Percentiles rank a stretch among this genome's conserved stretches.
phyloP scores from a whole-genome alignment of 2,113 vertebrate genomes.

The Ibidorhyncha struthersii region DNA sequence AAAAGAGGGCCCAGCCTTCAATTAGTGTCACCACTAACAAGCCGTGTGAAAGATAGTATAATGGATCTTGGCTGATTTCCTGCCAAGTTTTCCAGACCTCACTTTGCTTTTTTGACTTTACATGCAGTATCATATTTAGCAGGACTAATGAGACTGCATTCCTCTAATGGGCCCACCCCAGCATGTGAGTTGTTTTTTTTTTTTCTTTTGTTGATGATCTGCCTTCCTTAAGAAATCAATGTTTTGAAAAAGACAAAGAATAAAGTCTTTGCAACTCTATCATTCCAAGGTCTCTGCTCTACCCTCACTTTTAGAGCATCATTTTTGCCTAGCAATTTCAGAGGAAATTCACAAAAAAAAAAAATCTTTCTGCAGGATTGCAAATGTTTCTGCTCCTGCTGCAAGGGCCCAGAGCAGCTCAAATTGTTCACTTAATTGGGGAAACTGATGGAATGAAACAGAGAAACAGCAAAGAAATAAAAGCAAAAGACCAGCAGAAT shows the following conservation, averaged over 20 bases:
- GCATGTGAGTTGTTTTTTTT: not conserved
- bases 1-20: conserved; percentile 10
- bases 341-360: not conserved
- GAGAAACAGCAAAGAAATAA: not conserved
- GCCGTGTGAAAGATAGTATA: conserved; percentile 36
- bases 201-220: not conserved
- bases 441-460: not conserved
- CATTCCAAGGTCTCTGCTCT: not conserved
- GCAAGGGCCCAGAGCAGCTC: not conserved
- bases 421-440: not conserved
- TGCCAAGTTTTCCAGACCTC: conserved; percentile 52
- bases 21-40: conserved; percentile 37
- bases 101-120: conserved; percentile 48
- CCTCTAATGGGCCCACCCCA: conserved; percentile 28
- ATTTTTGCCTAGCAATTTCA: not conserved
- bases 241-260: not conserved
- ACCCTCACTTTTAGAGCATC: not conserved
- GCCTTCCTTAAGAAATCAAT: not conserved
- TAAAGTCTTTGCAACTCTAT: not conserved
- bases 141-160: conserved; percentile 58
- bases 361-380: not conserved
- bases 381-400: not conserved
- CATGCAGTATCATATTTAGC: not conserved
- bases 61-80: conserved; percentile 28
- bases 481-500: not conserved